Conservation (phyloP, 2,797 vertebrate species). For the Salarias fasciatus region DNA sequence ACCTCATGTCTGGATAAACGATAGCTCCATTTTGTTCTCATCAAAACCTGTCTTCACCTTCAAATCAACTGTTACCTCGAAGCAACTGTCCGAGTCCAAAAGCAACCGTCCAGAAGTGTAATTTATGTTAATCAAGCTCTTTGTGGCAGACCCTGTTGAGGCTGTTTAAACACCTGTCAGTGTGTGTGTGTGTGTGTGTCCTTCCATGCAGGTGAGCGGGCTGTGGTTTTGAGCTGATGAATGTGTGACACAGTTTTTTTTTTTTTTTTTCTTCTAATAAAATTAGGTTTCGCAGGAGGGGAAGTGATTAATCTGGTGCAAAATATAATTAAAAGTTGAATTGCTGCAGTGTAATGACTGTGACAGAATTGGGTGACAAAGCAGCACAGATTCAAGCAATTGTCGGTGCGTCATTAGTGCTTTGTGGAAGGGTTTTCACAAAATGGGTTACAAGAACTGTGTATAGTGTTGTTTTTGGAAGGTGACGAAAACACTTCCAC, state of each 20-base stretch:
- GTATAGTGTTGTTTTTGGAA: neutral
- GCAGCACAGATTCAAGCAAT: constrained; percentile 16
- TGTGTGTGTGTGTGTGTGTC: constrained; percentile 17
- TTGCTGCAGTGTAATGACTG: neutral
- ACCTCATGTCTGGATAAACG: constrained; percentile 56
- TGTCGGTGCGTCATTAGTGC: constrained; percentile 22
- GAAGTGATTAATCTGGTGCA: constrained; percentile 24
- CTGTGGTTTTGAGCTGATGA: neutral
- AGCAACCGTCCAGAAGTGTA: neutral
- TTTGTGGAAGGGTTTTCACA: constrained; percentile 6
- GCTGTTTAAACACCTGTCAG: neutral
- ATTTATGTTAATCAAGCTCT: neutral
- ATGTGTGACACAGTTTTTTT: constrained; percentile 9
- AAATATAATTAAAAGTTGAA: constrained; percentile 41
- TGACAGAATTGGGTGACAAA: constrained; percentile 32
- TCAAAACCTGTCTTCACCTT: constrained; percentile 17
- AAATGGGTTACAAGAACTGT: constrained; percentile 2
- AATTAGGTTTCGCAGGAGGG: neutral
- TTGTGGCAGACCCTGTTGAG: neutral
- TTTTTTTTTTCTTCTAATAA: too few relatives aligned
- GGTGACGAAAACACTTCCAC: neutral
- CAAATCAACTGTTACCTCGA: too few relatives aligned
- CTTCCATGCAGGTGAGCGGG: constrained; percentile 2
- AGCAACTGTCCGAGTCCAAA: neutral
- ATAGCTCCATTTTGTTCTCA: constrained; percentile 50